Percentiles rank a stretch among this genome's conserved stretches.
These are phyloP conservation scores for Catharus minimus DNA, from an alignment of 2,113 vertebrate species.

Conservation along the genomic window DNA sequence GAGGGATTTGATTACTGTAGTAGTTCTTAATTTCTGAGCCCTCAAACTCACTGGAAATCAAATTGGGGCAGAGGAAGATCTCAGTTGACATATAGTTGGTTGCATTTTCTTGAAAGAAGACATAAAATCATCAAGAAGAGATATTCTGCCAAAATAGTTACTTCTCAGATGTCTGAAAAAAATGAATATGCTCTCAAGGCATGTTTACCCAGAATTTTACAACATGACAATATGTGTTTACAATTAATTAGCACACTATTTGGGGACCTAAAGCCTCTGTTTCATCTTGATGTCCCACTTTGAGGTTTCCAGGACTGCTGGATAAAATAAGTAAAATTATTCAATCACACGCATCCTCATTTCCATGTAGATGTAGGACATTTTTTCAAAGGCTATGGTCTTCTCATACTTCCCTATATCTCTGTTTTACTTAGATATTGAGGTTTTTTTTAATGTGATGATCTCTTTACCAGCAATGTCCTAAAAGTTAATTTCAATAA, in stretches of 20 bases:
- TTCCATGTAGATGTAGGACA: neutral
- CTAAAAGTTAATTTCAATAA: neutral
- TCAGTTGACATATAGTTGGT: neutral
- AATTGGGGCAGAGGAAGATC: neutral
- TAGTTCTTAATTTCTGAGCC: neutral
- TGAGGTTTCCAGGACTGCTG: neutral
- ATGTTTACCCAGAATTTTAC: neutral
- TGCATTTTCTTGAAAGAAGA: neutral
- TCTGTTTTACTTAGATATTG: neutral
- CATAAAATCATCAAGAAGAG: neutral
- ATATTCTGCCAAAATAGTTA: neutral
- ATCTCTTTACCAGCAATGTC: neutral
- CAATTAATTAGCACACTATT: neutral
- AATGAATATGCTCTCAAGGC: neutral
- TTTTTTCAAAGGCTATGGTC: neutral
- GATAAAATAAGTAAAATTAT: neutral
- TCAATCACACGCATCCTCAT: neutral
- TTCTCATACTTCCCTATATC: neutral
- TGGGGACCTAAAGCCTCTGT: neutral
- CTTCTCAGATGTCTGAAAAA: neutral
- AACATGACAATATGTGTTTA: neutral
- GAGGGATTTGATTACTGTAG: neutral
- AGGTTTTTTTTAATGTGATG: neutral
- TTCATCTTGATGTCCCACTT: neutral
- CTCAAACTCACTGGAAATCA: neutral